Conservation (phyloP, 2,888 invertebrate genomes). For the Anthophora plumipes region DNA sequence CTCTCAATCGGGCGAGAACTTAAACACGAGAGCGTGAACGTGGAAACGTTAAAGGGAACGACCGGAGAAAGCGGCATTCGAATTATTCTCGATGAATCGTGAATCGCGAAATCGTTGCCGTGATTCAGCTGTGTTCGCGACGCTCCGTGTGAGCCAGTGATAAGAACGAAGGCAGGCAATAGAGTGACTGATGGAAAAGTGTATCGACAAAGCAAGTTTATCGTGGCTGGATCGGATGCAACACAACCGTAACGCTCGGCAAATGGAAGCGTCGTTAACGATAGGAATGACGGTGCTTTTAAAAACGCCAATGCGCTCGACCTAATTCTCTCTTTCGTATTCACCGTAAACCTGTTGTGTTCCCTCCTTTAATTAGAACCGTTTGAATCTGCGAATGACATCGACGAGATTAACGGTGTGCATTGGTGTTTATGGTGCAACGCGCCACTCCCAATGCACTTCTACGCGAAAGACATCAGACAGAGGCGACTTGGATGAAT, state of each 20-base stretch:
- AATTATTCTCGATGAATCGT: slow-evolving; percentile 10
- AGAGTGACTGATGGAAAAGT: not conserved
- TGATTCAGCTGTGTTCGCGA: not conserved
- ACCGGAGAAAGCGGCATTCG: not conserved
- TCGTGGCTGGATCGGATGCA: not conserved
- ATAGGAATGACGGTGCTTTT: slow-evolving; percentile 14
- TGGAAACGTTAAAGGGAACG: not conserved
- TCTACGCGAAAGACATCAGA: slow-evolving; percentile 12
- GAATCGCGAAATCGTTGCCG: not conserved
- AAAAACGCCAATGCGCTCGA: slow-evolving; percentile 50
- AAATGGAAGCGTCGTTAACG: slow-evolving; percentile 37
- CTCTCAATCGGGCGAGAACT: too few species aligned
- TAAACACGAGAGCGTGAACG: not conserved
- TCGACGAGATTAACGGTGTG: slow-evolving; percentile 44
- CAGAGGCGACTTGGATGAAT: not conserved
- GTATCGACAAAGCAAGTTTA: slow-evolving; percentile 29
- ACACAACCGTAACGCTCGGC: not conserved
- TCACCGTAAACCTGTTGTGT: slow-evolving; percentile 43
- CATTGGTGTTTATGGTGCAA: slow-evolving; percentile 33
- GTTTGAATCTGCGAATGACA: slow-evolving; percentile 52
- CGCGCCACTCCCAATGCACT: slow-evolving; percentile 18
- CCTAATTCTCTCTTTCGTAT: slow-evolving; percentile 47
- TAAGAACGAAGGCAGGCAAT: not conserved
- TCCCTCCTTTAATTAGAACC: slow-evolving; percentile 46
- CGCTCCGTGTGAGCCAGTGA: not conserved